Percentiles rank a stretch among this genome's conserved stretches.
phyloP scores from a whole-genome alignment of 2,888 invertebrate genomes.

The Antheraea yamamai region DNA sequence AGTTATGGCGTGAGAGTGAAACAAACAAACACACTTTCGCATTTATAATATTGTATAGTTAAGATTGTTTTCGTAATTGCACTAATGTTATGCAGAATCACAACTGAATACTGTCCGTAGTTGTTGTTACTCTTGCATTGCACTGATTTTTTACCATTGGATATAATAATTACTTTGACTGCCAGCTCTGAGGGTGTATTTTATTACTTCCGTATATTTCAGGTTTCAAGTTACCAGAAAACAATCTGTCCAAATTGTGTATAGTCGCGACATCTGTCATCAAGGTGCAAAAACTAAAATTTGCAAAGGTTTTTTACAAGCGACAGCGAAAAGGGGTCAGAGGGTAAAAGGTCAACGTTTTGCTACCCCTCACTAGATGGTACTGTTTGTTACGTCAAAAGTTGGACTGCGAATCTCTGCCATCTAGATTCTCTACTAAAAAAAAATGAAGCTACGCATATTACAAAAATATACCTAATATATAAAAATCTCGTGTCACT shows the following conservation, averaged over 20 bases:
- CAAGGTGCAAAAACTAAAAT: neutral
- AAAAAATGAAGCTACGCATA: too few relatives aligned
- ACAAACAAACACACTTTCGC: too few relatives aligned
- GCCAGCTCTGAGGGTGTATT: neutral
- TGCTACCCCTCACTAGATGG: conserved; percentile 59
- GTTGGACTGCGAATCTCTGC: neutral
- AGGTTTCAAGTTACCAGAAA: conserved; percentile 18
- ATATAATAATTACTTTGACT: neutral
- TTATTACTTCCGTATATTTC: neutral
- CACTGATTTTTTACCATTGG: neutral
- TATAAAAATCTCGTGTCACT: too few relatives aligned
- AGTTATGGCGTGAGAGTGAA: too few relatives aligned
- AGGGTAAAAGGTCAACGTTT: conserved; percentile 31
- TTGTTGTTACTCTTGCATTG: neutral
- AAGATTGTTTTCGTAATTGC: too few relatives aligned
- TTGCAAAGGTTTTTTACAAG: conserved; percentile 1
- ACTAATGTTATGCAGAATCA: too few relatives aligned
- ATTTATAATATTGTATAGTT: too few relatives aligned
- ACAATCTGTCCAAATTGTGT: conserved; percentile 18
- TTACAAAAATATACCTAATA: too few relatives aligned
- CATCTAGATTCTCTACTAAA: neutral
- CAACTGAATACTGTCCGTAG: too few relatives aligned
- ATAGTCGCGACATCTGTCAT: conserved; percentile 45
- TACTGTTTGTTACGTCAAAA: conserved; percentile 27
- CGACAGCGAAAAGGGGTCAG: conserved; percentile 25